Percentiles rank a stretch among this genome's conserved stretches.
These are phyloP conservation scores for Euplexia lucipara DNA, from an alignment of 2,888 invertebrate species.

Conservation along the genomic window DNA sequence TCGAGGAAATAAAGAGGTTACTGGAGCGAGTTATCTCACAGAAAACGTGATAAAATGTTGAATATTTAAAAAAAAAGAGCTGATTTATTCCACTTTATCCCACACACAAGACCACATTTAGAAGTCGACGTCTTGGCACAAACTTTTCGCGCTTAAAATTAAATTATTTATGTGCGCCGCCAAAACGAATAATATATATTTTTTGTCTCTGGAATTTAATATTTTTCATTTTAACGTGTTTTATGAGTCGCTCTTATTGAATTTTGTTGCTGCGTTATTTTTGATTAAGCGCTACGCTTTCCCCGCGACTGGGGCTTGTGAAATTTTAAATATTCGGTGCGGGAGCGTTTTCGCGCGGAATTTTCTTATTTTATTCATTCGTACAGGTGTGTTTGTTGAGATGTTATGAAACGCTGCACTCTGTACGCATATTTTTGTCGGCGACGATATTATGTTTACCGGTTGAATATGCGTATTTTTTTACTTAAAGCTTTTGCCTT, in stretches of 20 bases:
- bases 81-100: slow-evolving; percentile 70
- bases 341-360: slow-evolving; percentile 62
- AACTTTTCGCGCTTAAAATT: slow-evolving; percentile 77
- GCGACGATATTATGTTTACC: slow-evolving; percentile 43
- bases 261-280: slow-evolving; percentile 84
- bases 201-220: slow-evolving; percentile 87
- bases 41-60: slow-evolving; percentile 58
- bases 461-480: slow-evolving; percentile 25
- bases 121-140: slow-evolving; percentile 58
- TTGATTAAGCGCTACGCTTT: slow-evolving; percentile 79
- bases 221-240: slow-evolving; percentile 86
- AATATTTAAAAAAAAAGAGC: slow-evolving; percentile 66
- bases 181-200: slow-evolving; percentile 77
- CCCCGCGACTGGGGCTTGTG: slow-evolving; percentile 62
- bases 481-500: slow-evolving; percentile 12
- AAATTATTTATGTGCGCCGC: slow-evolving; percentile 81
- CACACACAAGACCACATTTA: slow-evolving; percentile 61
- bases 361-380: slow-evolving; percentile 69
- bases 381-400: slow-evolving; percentile 59
- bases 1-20: slow-evolving; percentile 52
- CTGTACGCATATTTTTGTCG: slow-evolving; percentile 36
- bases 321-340: slow-evolving; percentile 78
- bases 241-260: slow-evolving; percentile 85
- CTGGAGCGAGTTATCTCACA: slow-evolving; percentile 41
- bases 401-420: slow-evolving; percentile 60